Percentiles rank a stretch among this genome's conserved stretches.
phyloP scores from a whole-genome alignment of 2,797 vertebrate species.

The Mormyrops attenuatus region DNA sequence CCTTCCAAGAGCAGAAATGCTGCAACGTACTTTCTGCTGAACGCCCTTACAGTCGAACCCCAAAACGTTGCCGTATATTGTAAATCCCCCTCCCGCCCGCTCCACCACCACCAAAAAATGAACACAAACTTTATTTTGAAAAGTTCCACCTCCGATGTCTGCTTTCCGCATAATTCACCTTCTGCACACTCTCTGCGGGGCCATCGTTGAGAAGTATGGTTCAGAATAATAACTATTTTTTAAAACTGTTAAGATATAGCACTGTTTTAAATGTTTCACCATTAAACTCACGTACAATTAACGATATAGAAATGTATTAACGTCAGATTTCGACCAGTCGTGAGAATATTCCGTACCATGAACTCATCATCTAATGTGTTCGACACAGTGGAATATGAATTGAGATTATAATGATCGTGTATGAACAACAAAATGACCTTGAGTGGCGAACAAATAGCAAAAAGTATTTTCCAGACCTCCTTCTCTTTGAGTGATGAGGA shows the following conservation, averaged over 20 bases:
- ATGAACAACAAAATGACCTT: background rate
- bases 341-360: background rate
- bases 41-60: conserved; percentile 41
- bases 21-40: conserved; percentile 72
- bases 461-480: conserved; percentile 50
- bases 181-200: background rate
- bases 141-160: conserved; percentile 11
- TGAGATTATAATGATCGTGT: background rate
- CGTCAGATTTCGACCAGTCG: background rate
- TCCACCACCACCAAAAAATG: conserved; percentile 2
- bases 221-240: background rate
- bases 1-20: conserved; percentile 78
- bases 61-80: conserved; percentile 34
- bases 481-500: conserved; percentile 29
- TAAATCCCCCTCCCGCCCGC: conserved; percentile 16
- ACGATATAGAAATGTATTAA: conserved; percentile 1
- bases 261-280: background rate
- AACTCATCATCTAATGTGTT: background rate
- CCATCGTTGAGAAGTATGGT: background rate
- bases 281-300: background rate
- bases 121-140: conserved; percentile 26
- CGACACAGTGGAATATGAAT: background rate
- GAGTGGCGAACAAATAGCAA: background rate
- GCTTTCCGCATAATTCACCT: background rate
- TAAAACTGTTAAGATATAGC: background rate